These are phyloP conservation scores for Heliconius ismenius DNA, from an alignment of 2,888 invertebrate species.

Conservation along the genomic window DNA sequence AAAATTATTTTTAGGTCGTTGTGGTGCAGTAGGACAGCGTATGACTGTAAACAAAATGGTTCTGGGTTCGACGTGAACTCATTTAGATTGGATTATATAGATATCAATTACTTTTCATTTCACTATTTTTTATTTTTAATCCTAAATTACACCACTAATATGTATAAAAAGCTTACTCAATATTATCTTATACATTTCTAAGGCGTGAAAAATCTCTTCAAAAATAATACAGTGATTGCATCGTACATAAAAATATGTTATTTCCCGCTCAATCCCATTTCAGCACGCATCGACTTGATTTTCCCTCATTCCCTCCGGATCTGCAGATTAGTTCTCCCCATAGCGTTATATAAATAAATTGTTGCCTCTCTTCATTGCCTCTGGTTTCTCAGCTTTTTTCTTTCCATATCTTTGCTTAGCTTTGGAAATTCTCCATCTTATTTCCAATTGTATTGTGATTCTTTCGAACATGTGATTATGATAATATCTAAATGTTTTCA, in stretches of 20 bases:
- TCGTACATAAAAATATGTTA: conserved; percentile 20
- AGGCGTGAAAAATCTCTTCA: background rate
- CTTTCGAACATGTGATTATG: conserved; percentile 69
- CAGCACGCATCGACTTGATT: conserved; percentile 77
- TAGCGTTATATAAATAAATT: conserved; percentile 82
- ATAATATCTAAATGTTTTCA: conserved; percentile 54
- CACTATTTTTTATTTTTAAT: too few species aligned
- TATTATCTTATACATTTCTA: too few species aligned
- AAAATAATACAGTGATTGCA: conserved; percentile 5
- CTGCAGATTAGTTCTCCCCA: conserved; percentile 76
- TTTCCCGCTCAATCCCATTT: conserved; percentile 34
- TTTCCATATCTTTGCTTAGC: conserved; percentile 69
- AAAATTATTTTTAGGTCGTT: too few species aligned
- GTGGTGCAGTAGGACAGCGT: too few species aligned
- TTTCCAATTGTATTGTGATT: conserved; percentile 71
- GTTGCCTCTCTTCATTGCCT: conserved; percentile 79
- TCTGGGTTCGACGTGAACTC: too few species aligned
- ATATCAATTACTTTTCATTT: too few species aligned
- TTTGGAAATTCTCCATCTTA: conserved; percentile 68
- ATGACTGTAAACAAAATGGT: too few species aligned
- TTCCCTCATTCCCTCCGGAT: conserved; percentile 62
- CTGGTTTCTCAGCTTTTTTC: conserved; percentile 75
- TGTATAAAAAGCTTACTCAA: too few species aligned
- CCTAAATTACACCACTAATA: too few species aligned
- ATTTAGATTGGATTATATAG: too few species aligned